Evolutionary conservation across 2,797 vertebrate species (phyloP).

Genomic region (Sebastes trivittatus): DNA sequence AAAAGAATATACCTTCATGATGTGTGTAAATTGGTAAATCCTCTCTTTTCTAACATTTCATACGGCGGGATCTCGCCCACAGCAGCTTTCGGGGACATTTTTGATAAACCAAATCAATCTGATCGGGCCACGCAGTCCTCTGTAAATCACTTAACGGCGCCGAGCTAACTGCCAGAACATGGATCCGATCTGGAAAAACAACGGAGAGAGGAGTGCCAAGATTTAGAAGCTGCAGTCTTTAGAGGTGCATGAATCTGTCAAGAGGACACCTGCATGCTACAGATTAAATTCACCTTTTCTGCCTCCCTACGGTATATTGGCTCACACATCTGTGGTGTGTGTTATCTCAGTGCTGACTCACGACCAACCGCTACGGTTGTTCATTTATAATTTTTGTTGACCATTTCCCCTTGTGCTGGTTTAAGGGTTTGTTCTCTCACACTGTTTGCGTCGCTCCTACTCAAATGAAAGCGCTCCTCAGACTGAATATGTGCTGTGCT

Average conservation of each 20-base stretch:
- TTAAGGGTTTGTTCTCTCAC: constrained; percentile 8
- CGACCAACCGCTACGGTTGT: neutral
- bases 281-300: constrained; percentile 32
- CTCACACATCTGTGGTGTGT: constrained; percentile 11
- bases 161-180: constrained; percentile 47
- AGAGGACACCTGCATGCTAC: constrained; percentile 60
- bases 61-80: constrained; percentile 14
- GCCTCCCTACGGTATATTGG: neutral
- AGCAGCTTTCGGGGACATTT: constrained; percentile 39
- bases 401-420: constrained; percentile 36
- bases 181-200: constrained; percentile 50
- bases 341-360: constrained; percentile 2
- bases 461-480: constrained; percentile 12
- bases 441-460: constrained; percentile 18
- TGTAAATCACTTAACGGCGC: constrained; percentile 47
- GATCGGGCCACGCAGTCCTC: constrained; percentile 43
- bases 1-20: constrained; percentile 54
- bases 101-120: constrained; percentile 59
- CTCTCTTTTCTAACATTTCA: constrained; percentile 12
- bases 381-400: neutral
- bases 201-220: constrained; percentile 29
- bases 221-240: constrained; percentile 35
- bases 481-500: constrained; percentile 47
- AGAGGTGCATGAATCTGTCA: constrained; percentile 44
- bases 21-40: constrained; percentile 18